Base-by-base conservation (phyloP, 1,140 invertebrate genomes). In the Drosophila biarmipes region DNA sequence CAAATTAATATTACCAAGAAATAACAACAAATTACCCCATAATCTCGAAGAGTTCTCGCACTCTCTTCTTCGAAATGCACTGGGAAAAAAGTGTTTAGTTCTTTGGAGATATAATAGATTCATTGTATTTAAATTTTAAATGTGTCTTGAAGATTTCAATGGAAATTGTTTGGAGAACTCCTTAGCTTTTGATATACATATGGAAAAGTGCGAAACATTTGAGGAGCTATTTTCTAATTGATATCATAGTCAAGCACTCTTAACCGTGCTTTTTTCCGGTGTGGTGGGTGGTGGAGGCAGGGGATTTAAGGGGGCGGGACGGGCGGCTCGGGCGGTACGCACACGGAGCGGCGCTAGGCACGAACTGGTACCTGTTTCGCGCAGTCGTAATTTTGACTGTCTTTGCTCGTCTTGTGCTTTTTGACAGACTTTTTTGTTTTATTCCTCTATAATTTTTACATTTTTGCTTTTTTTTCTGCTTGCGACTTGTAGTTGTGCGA, bases 361-460 rank as follows among this genome's bases (percentile, higher is more conserved):
- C 82, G 79, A 87, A 57, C 82, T 82, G 82, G 82, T 87, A 87
- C 82, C 82, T 89, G 82, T 87, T 89, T 87, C 58, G 68, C 63
- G 77, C 38, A 75, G 75, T 84, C 75, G 61, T 56, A 54, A 64
- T 66, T 80, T 68, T 42, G 56, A 49, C 42, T 80, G 57, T 37
- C 48, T 66, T 48, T 55, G 53, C 46, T 46, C 11, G 43, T 64
- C 29, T 66, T 63, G 27, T 37, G 59, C 40, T 49, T 73, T 54
- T 63, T 40, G 15, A 14, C 45, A 6, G 24, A 21, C 38, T 64
- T 68, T 59, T 71, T 61, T 37, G 15, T 56, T 63, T 63, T 43
- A 69, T 54, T 64, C 61, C 49, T 43, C 45, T 66, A 17, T 63
- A 31, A 73, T 45, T 78, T 72, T 14, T 52, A 43, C 46, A n/a